Conservation (phyloP, 1,140 invertebrate genomes). For the Formica exsecta region DNA sequence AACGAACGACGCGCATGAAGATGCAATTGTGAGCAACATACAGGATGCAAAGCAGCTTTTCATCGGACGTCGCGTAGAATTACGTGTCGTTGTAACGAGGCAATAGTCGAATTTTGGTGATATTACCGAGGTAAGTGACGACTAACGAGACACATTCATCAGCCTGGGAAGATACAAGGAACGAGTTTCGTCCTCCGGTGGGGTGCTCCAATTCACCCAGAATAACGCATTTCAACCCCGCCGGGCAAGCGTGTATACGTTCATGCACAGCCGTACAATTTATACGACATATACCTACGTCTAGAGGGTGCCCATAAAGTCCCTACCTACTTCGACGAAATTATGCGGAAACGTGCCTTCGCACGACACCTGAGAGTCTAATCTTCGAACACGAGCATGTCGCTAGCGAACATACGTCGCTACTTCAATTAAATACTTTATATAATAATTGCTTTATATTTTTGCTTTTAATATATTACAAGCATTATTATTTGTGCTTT, state of each 20-base stretch:
- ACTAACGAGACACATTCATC: conserved; percentile 79
- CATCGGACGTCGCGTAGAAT: conserved; percentile 40
- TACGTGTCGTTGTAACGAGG: conserved; percentile 63
- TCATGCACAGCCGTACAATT: conserved; percentile 64
- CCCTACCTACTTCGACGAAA: conserved; percentile 45
- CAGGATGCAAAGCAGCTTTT: conserved; percentile 41
- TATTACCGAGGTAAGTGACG: conserved; percentile 75
- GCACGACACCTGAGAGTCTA: conserved; percentile 51
- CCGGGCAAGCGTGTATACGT: conserved; percentile 53
- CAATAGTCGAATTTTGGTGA: conserved; percentile 76
- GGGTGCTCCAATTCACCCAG: conserved; percentile 73
- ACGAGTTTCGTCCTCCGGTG: conserved; percentile 70
- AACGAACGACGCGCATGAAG: conserved; percentile 6
- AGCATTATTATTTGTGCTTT: not conserved
- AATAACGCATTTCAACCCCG: conserved; percentile 71
- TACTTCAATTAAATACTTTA: conserved; percentile 16
- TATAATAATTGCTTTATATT: not conserved
- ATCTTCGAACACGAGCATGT: conserved; percentile 42
- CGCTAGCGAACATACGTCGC: not conserved
- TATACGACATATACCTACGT: conserved; percentile 65
- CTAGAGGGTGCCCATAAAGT: conserved; percentile 57
- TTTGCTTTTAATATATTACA: not conserved
- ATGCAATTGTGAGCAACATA: conserved; percentile 23
- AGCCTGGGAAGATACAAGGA: conserved; percentile 73
- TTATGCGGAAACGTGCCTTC: conserved; percentile 61